Conservation (phyloP, 2,888 invertebrate genomes). For the Drosophila gaucha region DNA sequence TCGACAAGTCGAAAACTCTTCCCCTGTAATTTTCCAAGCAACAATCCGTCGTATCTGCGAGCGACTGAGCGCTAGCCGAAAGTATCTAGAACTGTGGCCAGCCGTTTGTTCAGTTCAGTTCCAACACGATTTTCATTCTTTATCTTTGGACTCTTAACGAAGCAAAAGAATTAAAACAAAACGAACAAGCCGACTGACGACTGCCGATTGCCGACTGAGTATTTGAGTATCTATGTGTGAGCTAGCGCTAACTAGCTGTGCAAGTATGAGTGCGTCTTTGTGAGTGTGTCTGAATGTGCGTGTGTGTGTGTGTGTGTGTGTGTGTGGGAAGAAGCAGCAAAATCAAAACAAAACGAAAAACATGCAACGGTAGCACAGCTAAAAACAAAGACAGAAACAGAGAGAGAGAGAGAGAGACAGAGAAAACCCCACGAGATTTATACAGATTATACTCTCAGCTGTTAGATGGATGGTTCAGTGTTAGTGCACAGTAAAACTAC, state of each 20-base stretch:
- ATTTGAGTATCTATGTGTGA: constrained; percentile 43
- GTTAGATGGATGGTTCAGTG: constrained; percentile 33
- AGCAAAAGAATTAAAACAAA: constrained; percentile 79
- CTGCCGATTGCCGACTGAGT: constrained; percentile 13
- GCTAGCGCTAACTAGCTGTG: constrained; percentile 13
- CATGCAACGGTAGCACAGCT: constrained; percentile 65
- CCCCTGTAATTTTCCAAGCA: constrained; percentile 50
- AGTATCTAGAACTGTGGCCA: constrained; percentile 80
- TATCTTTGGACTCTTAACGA: constrained; percentile 61
- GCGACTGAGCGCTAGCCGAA: constrained; percentile 65
- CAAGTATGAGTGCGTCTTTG: constrained; percentile 1
- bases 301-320: constrained; percentile 5
- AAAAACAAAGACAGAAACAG: constrained; percentile 17
- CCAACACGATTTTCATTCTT: constrained; percentile 60
- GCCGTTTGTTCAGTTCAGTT: constrained; percentile 33
- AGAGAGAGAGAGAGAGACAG: neutral
- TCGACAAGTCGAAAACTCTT: constrained; percentile 32
- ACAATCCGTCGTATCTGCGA: constrained; percentile 67
- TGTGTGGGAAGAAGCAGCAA: constrained; percentile 61
- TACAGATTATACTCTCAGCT: constrained; percentile 35
- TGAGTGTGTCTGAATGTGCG: neutral
- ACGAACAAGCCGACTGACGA: constrained; percentile 37
- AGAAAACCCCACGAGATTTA: constrained; percentile 13
- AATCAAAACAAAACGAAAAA: constrained; percentile 78
- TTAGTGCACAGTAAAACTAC: constrained; percentile 17